phyloP scores from a whole-genome alignment of 2,797 vertebrate genomes.

The Rhynchonycteris naso region DNA sequence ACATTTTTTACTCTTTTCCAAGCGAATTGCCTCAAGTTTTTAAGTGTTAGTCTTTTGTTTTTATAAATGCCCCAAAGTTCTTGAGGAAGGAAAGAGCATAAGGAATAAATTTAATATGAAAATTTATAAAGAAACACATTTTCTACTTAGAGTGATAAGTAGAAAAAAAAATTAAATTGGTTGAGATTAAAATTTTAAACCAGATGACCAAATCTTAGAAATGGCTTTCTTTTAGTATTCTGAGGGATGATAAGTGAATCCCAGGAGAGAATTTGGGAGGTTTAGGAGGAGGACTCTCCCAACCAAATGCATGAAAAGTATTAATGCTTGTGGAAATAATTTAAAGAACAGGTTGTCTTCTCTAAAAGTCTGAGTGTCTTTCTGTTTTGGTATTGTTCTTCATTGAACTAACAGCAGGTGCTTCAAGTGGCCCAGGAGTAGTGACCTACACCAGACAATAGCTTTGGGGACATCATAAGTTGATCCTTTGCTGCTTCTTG shows the following conservation, averaged over 20 bases:
- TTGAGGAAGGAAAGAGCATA: background rate
- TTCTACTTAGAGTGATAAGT: constrained; percentile 10
- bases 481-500: constrained; percentile 10
- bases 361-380: background rate
- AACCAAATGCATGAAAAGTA: background rate
- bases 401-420: background rate
- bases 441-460: background rate
- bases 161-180: background rate
- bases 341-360: background rate
- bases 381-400: background rate
- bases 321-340: background rate
- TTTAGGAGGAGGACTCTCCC: background rate
- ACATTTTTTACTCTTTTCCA: background rate
- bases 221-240: background rate
- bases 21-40: constrained; percentile 1
- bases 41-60: constrained; percentile 32
- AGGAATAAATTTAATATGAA: background rate
- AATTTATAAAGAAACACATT: constrained; percentile 5
- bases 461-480: background rate
- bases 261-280: background rate
- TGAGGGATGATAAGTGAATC: background rate
- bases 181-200: constrained; percentile 24
- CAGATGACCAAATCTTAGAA: background rate
- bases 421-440: background rate
- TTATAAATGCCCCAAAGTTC: background rate